phyloP scores from a whole-genome alignment of 2,797 vertebrate species.

The Petrocephalus sullivani region DNA sequence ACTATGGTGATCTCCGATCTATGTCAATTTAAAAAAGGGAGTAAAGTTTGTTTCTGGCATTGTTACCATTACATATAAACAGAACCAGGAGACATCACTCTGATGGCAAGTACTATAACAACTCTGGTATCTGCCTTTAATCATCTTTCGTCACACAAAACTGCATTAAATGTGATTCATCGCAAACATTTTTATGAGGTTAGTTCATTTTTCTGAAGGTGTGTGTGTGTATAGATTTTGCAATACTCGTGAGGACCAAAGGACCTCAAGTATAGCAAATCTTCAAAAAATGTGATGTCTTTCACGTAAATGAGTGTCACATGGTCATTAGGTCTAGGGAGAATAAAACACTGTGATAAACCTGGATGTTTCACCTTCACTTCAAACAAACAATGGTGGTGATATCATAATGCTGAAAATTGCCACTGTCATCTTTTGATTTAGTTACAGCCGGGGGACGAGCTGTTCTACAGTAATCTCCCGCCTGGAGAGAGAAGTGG shows the following conservation, averaged over 20 bases:
- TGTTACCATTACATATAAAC: constrained; percentile 69
- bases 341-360: background rate
- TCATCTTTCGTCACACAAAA: constrained; percentile 61
- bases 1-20: constrained; percentile 79
- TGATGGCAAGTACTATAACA: constrained; percentile 78
- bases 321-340: background rate
- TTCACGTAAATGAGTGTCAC: background rate
- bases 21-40: constrained; percentile 78
- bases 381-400: constrained; percentile 7
- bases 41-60: constrained; percentile 56
- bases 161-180: constrained; percentile 68
- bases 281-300: background rate
- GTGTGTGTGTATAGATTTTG: background rate
- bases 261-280: no score
- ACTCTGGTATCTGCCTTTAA: constrained; percentile 74
- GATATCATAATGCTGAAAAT: background rate
- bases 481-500: background rate
- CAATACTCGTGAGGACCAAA: no score
- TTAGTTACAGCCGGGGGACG: background rate
- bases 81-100: constrained; percentile 79
- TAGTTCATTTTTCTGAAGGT: background rate
- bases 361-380: background rate
- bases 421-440: background rate
- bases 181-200: background rate
- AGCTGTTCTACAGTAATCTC: background rate